Conservation (phyloP, 2,113 vertebrate species). For the Ovibos moschatus region DNA sequence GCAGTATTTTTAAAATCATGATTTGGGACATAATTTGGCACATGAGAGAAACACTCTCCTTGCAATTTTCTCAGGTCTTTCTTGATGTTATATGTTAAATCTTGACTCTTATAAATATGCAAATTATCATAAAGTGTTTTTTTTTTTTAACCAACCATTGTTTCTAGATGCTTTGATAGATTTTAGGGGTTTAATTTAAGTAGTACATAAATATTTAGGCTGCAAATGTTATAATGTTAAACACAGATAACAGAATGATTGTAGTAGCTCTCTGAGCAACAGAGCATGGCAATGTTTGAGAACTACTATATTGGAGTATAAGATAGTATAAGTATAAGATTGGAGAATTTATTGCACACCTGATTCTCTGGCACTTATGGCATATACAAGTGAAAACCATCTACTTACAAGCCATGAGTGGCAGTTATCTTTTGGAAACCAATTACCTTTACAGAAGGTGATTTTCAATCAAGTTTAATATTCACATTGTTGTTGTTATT, state of each 20-base stretch:
- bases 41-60: not conserved
- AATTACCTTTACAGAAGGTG: not conserved
- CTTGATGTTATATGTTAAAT: not conserved
- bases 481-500: not conserved
- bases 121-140: not conserved
- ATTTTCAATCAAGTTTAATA: not conserved
- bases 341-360: not conserved
- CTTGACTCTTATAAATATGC: not conserved
- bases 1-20: not conserved
- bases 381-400: not conserved
- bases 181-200: not conserved
- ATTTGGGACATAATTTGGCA: not conserved
- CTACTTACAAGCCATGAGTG: not conserved
- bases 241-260: not conserved
- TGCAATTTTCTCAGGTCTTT: not conserved
- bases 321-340: not conserved
- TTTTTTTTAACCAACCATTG: not conserved
- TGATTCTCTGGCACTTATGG: not conserved
- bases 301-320: not conserved
- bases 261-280: not conserved
- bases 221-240: not conserved
- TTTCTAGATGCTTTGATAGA: not conserved
- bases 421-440: not conserved
- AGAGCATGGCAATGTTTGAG: not conserved
- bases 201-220: not conserved